phyloP scores from a whole-genome alignment of 2,797 vertebrate species.

The Argya squamiceps region DNA sequence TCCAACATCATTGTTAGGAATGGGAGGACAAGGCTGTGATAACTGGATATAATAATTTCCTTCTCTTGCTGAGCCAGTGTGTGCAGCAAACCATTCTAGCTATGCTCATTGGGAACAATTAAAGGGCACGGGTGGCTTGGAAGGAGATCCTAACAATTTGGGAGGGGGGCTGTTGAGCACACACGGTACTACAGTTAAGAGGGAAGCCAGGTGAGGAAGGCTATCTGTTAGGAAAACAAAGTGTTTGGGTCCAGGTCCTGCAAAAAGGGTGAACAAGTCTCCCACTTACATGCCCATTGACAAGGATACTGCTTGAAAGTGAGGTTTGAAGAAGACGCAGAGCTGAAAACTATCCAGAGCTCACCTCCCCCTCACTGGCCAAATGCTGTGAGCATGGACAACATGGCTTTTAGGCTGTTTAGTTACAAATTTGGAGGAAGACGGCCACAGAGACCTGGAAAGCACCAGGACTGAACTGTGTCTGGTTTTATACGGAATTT shows the following conservation, averaged over 20 bases:
- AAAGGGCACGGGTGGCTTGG: slow-evolving; percentile 77
- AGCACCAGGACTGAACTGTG: not conserved
- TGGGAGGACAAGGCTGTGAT: not conserved
- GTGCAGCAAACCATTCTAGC: slow-evolving; percentile 74
- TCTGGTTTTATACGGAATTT: not conserved
- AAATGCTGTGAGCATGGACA: not conserved
- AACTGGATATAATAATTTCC: not conserved
- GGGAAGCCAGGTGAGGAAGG: not conserved
- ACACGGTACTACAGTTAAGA: not conserved
- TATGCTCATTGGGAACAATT: slow-evolving; percentile 82
- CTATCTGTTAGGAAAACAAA: not conserved
- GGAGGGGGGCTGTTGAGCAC: not conserved
- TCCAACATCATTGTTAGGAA: not conserved
- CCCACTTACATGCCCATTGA: fast-evolving
- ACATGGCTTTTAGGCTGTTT: not conserved
- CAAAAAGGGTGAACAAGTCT: not conserved
- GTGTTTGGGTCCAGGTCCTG: not conserved
- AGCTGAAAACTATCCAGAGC: not conserved
- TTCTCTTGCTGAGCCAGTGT: slow-evolving; percentile 10
- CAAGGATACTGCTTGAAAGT: not conserved
- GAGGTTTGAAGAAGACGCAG: not conserved
- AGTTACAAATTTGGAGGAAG: not conserved
- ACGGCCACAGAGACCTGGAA: not conserved
- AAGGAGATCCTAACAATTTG: slow-evolving; percentile 74
- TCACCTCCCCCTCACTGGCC: not conserved